These are phyloP conservation scores for Xenotilapia longispinis DNA, from an alignment of 2,113 vertebrate species.

Conservation along the genomic window DNA sequence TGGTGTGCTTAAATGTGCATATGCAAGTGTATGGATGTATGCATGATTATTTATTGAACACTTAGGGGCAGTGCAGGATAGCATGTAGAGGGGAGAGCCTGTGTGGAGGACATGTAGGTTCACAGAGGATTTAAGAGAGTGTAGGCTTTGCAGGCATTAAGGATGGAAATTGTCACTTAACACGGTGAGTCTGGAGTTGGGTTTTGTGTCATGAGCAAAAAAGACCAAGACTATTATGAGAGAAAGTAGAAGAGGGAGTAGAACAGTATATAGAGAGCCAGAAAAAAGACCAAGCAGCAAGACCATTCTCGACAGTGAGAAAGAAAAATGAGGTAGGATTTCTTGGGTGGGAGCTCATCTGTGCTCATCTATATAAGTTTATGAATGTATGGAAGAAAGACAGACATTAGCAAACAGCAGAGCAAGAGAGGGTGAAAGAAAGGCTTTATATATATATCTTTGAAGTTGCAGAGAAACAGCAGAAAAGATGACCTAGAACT, in stretches of 20 bases:
- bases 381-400: background rate
- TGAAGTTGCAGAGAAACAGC: background rate
- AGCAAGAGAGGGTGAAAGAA: background rate
- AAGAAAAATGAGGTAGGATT: background rate
- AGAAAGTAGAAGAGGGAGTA: background rate
- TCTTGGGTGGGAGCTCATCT: background rate
- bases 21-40: background rate
- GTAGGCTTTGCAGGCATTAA: background rate
- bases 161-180: background rate
- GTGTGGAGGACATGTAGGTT: background rate
- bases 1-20: background rate
- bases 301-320: background rate
- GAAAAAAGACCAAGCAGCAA: background rate
- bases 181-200: background rate
- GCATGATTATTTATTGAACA: conserved; percentile 13
- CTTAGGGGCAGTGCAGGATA: conserved; percentile 29
- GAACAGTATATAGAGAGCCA: background rate
- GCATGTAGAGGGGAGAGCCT: background rate
- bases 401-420: background rate
- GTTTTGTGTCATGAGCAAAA: background rate
- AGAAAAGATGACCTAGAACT: background rate
- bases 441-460: background rate
- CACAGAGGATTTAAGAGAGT: background rate
- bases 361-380: background rate
- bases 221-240: background rate